phyloP scores from a whole-genome alignment of 2,797 vertebrate genomes.

The Sebastes oblongus region DNA sequence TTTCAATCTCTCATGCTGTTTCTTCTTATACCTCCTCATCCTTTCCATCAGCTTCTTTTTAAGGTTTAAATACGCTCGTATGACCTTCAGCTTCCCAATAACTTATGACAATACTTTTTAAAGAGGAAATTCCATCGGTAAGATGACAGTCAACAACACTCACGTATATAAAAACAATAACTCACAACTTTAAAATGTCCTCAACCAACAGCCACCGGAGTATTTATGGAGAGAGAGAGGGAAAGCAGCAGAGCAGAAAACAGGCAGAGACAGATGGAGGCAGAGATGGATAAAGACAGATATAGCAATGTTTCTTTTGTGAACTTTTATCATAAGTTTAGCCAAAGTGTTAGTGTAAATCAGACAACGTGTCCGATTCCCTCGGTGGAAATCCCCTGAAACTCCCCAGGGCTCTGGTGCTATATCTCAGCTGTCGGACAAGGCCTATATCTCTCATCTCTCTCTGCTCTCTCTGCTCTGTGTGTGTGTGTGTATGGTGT shows the following conservation, averaged over 20 bases:
- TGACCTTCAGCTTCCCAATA: not conserved
- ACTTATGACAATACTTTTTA: not conserved
- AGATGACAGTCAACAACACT: not conserved
- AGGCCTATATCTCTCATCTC: conserved; percentile 66
- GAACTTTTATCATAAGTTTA: conserved; percentile 80
- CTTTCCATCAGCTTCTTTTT: not conserved
- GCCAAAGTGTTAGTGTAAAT: conserved; percentile 81
- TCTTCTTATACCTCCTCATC: not conserved
- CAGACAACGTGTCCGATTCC: conserved; percentile 75
- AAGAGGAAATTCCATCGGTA: not conserved
- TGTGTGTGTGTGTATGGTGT: conserved; percentile 27
- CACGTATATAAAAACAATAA: conserved; percentile 1
- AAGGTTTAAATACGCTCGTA: not conserved
- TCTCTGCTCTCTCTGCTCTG: conserved; percentile 5
- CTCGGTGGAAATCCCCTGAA: conserved; percentile 81
- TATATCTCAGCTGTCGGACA: conserved; percentile 77
- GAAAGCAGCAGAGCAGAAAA: conserved; percentile 27
- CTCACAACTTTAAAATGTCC: conserved; percentile 3
- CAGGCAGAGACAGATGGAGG: conserved; percentile 51
- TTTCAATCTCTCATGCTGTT: not conserved
- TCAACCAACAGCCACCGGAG: not conserved
- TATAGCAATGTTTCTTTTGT: conserved; percentile 67
- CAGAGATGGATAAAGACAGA: conserved; percentile 63
- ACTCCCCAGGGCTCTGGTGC: conserved; percentile 74
- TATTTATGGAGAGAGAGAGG: conserved; percentile 27